These are phyloP conservation scores for Bombus consobrinus DNA, from an alignment of 1,140 invertebrate genomes.

Conservation along the genomic window DNA sequence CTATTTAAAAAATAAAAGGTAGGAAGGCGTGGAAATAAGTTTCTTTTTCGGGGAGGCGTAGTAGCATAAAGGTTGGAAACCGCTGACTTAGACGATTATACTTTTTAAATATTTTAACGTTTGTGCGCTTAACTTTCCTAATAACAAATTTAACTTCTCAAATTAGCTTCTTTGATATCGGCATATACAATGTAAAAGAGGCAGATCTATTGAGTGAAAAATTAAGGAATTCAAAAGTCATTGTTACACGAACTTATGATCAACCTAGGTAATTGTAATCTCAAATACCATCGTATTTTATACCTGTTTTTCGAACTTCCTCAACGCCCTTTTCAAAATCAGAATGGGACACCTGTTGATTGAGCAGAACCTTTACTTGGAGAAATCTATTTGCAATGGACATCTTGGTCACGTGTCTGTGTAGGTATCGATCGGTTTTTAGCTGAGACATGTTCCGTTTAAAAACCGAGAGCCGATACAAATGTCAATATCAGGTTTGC, in stretches of 20 bases:
- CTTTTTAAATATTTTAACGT: neutral
- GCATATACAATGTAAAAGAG: neutral
- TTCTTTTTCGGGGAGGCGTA: too few relatives aligned
- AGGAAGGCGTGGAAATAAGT: too few relatives aligned
- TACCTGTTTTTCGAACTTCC: neutral
- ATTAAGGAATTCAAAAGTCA: neutral
- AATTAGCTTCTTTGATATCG: neutral
- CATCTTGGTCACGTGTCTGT: too few relatives aligned
- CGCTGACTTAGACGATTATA: neutral
- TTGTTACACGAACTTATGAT: neutral
- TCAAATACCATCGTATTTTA: neutral
- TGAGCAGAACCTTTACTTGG: neutral
- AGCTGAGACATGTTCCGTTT: too few relatives aligned
- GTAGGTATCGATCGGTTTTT: too few relatives aligned
- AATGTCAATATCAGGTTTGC: conserved; percentile 25
- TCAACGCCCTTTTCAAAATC: neutral
- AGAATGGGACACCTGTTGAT: neutral
- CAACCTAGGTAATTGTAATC: neutral
- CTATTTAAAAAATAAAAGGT: too few relatives aligned
- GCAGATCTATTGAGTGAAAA: neutral
- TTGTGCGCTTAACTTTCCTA: neutral
- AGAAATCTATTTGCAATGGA: neutral
- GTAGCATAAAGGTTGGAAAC: too few relatives aligned
- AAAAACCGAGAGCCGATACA: neutral
- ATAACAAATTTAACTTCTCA: neutral